Evolutionary conservation across 2,888 invertebrate genomes (phyloP).

Genomic region (Caenorhabditis drosophilae): DNA sequence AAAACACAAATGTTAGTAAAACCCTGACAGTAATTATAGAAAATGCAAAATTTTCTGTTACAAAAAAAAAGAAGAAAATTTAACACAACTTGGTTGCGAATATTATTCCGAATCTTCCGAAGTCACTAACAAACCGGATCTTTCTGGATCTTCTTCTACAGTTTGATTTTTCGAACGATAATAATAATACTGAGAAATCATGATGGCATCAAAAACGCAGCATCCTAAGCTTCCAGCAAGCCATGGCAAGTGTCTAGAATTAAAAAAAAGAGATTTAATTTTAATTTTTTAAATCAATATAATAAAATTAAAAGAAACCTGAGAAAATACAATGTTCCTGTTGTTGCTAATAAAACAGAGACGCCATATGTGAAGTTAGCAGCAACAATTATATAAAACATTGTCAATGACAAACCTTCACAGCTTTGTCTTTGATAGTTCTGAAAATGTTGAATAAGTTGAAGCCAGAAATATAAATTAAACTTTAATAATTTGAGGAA

Average conservation of each 20-base stretch:
- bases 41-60: not conserved
- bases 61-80: not conserved
- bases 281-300: too few species aligned
- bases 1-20: too few species aligned
- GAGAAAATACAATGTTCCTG: conserved; percentile 63
- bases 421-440: conserved; percentile 66
- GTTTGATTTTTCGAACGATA: conserved; percentile 38
- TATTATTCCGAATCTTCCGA: too few species aligned
- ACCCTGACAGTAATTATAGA: not conserved
- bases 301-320: too few species aligned
- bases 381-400: conserved; percentile 68
- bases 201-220: conserved; percentile 70
- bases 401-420: conserved; percentile 67
- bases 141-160: conserved; percentile 15
- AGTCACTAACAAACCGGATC: conserved; percentile 30
- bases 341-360: conserved; percentile 68
- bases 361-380: conserved; percentile 70
- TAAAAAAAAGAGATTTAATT: conserved; percentile 39
- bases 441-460: too few species aligned
- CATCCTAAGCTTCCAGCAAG: conserved; percentile 71
- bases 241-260: conserved; percentile 71
- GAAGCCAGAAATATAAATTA: too few species aligned
- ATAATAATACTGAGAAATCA: conserved; percentile 68
- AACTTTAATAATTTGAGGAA: conserved; percentile 68
- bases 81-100: too few species aligned